Evolutionary conservation across 2,113 vertebrate species (phyloP), one percentile per base, ranked within the genome.

Genomic region (Ameiurus melas): DNA sequence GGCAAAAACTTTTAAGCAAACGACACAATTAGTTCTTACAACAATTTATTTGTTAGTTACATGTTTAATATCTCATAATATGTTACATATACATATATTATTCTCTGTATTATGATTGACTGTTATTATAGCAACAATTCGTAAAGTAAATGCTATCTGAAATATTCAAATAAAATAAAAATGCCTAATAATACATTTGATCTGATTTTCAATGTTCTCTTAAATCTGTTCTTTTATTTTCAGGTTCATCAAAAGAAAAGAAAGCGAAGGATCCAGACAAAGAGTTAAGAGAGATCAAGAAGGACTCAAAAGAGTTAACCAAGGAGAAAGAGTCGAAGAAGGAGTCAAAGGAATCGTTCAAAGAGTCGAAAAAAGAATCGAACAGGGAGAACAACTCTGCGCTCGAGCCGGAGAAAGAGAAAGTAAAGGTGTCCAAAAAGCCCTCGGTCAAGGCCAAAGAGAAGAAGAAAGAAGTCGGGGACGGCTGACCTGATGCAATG

Each of bases 361-460:
- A 78, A 64, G 90, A 89, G 68, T 87, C 82, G 10, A 86, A 53
- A 27, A 86, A 71, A 25, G 90, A 89, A n/a, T 17, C 55, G 1
- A 60, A 17, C 12, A 73, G 73, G 43, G 88, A 83, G 33, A 93
- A 92, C 80, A 92, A 93, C 12, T 83, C 91, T 2, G 62, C 36
- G 55, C 93, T 92, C 73, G 93, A 95, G 73, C 9, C 91, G 10
- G 92, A 94, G 57, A 91, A 78, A 84, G 88, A 89, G 55, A 81
- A 88, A 58, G 93, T 91, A 53, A 95, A 94, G 64, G 94, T 92
- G 43, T 90, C 92, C 86, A 94, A 82, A 89, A 96, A 94, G 91
- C 87, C 93, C 0, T 94, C 94, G 0, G 83, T 92, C 9, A 95
- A 95, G 90, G 93, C 92, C 33, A 95, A 95, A 88, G 94, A 95